Evolutionary conservation across 2,888 invertebrate genomes (phyloP).

Genomic region (Eupithecia tripunctaria): DNA sequence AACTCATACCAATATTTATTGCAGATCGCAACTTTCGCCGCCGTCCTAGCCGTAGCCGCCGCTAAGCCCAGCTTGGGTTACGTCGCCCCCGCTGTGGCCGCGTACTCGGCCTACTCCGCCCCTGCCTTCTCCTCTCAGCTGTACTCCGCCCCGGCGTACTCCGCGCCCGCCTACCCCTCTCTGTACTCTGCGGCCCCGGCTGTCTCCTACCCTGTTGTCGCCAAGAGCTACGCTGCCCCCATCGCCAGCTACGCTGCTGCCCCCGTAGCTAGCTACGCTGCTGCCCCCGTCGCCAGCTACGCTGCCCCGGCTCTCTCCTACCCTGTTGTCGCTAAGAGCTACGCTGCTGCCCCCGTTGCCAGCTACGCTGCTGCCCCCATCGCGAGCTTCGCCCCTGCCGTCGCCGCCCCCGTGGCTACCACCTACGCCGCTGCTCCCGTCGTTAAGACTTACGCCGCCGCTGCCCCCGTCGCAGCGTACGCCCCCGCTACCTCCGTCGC

Average conservation of each 20-base stretch:
- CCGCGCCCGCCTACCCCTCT: slow-evolving; percentile 14
- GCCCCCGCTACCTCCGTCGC: no score
- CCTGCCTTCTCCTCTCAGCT: slow-evolving; percentile 8
- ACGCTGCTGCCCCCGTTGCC: slow-evolving; percentile 16
- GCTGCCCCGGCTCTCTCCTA: slow-evolving; percentile 17
- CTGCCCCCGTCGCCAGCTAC: slow-evolving; percentile 21
- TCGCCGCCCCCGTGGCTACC: slow-evolving; percentile 1
- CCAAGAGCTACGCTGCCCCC: slow-evolving; percentile 21
- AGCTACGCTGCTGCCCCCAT: slow-evolving; percentile 10
- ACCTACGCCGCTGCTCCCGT: slow-evolving; percentile 1
- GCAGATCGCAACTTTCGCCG: slow-evolving; percentile 56
- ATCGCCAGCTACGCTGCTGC: slow-evolving; percentile 28
- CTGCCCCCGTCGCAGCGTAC: neutral
- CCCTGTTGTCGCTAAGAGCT: slow-evolving; percentile 20
- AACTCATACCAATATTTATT: slow-evolving; percentile 31
- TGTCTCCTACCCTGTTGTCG: slow-evolving; percentile 16
- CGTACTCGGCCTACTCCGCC: slow-evolving; percentile 16
- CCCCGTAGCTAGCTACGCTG: slow-evolving; percentile 12
- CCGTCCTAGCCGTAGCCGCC: slow-evolving; percentile 64
- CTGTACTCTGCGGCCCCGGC: slow-evolving; percentile 11
- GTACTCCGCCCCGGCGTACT: slow-evolving; percentile 25
- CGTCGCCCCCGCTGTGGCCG: slow-evolving; percentile 21
- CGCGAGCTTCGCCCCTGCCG: slow-evolving; percentile 10
- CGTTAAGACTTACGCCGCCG: neutral
- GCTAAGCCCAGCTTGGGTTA: slow-evolving; percentile 56